Evolutionary conservation across 64 coral and sea anemone genomes (phyloP).

Genomic region (Stylophora pistillata): DNA sequence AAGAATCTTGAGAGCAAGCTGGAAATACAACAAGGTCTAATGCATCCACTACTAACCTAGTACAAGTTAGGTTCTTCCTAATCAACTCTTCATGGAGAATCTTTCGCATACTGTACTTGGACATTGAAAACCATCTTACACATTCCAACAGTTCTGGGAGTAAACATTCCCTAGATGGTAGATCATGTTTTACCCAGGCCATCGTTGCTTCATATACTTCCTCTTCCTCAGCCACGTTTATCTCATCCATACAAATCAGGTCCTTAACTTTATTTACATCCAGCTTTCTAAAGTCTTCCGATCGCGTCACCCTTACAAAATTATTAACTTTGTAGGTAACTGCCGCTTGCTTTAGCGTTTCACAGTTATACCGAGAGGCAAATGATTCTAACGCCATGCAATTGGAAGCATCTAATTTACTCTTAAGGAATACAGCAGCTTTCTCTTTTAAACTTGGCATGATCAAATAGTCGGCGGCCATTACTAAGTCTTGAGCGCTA

Average conservation of each 20-base stretch:
- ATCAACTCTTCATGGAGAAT: slow-evolving; percentile 30
- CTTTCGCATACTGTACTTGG: slow-evolving; percentile 32
- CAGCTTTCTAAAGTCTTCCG: slow-evolving; percentile 30
- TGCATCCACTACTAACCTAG: not conserved
- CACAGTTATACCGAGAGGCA: slow-evolving; percentile 40
- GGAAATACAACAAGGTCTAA: not conserved
- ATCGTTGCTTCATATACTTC: slow-evolving; percentile 33
- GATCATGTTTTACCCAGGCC: slow-evolving; percentile 54
- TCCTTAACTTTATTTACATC: slow-evolving; percentile 4
- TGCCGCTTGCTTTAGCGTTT: not conserved
- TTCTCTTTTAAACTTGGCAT: slow-evolving; percentile 58
- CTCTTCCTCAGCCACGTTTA: slow-evolving; percentile 53
- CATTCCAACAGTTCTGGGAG: slow-evolving; percentile 21
- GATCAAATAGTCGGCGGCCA: slow-evolving; percentile 45
- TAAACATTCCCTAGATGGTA: slow-evolving; percentile 11
- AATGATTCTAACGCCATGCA: slow-evolving; percentile 32
- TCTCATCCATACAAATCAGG: slow-evolving; percentile 35
- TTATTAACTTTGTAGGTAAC: not conserved
- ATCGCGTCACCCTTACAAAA: slow-evolving; percentile 16
- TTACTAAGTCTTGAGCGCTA: slow-evolving; percentile 40
- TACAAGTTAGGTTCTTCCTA: not conserved
- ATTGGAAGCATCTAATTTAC: not conserved
- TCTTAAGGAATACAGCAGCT: slow-evolving; percentile 3
- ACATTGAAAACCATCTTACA: slow-evolving; percentile 56
- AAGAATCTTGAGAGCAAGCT: no score